A percentile compares a stretch with the other conserved stretches of the same genome.
These are phyloP conservation scores for Meteorus cinctellus DNA, from an alignment of 2,888 invertebrate genomes.

Conservation along the genomic window DNA sequence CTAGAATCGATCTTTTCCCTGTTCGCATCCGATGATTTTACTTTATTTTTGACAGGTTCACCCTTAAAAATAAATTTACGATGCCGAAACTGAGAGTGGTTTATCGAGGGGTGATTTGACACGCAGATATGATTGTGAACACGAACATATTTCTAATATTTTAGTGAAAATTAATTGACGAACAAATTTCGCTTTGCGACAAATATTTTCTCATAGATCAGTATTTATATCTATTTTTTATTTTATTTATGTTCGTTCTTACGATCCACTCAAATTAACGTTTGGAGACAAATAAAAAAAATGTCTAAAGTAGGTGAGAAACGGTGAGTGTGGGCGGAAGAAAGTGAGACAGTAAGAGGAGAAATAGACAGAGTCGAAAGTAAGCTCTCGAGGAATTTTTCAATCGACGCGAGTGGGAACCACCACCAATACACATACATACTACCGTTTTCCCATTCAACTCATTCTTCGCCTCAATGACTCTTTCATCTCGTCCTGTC, in stretches of 20 bases:
- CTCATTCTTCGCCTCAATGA: slow-evolving; percentile 27
- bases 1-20: background rate
- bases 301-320: slow-evolving; percentile 16
- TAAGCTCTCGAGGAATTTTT: slow-evolving; percentile 26
- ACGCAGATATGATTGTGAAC: slow-evolving; percentile 1
- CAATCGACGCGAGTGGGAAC: slow-evolving; percentile 23
- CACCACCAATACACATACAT: slow-evolving; percentile 24
- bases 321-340: background rate
- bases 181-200: background rate
- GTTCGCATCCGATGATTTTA: background rate
- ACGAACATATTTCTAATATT: background rate
- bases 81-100: background rate
- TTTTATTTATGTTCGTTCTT: background rate
- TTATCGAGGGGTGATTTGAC: slow-evolving; percentile 3
- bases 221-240: background rate
- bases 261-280: slow-evolving; percentile 13
- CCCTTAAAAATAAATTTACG: background rate
- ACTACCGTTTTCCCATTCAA: slow-evolving; percentile 26
- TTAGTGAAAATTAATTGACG: background rate
- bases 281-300: slow-evolving; percentile 9
- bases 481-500: slow-evolving; percentile 27
- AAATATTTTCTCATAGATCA: background rate
- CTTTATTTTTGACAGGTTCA: background rate
- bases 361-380: slow-evolving; percentile 15
- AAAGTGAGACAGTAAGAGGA: background rate